phyloP scores from a whole-genome alignment of 1,140 invertebrate genomes.

The Carposina sasakii region DNA sequence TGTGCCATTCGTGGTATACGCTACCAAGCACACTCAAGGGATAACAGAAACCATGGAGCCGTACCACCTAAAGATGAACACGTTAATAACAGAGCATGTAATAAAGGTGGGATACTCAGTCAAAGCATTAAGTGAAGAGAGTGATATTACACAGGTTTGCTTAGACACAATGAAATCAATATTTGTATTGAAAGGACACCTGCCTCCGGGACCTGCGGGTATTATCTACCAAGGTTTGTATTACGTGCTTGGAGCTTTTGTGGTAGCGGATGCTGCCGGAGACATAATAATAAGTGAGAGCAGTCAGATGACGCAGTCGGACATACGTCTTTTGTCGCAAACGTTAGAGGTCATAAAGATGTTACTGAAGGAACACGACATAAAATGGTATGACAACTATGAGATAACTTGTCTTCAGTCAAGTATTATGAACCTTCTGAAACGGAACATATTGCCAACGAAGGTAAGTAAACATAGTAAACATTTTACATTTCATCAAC shows the following conservation, averaged over 20 bases:
- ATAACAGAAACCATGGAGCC: slow-evolving; percentile 3
- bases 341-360: slow-evolving; percentile 19
- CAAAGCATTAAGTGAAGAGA: slow-evolving; percentile 8
- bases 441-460: slow-evolving; percentile 19
- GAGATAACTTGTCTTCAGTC: slow-evolving; percentile 25
- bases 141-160: slow-evolving; percentile 11
- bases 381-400: slow-evolving; percentile 31
- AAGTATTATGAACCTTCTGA: slow-evolving; percentile 24
- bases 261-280: slow-evolving; percentile 15
- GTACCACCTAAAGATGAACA: slow-evolving; percentile 11
- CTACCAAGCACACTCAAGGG: background rate
- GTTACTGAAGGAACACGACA: slow-evolving; percentile 26
- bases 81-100: slow-evolving; percentile 20
- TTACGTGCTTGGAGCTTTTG: slow-evolving; percentile 17
- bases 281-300: no score
- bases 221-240: slow-evolving; percentile 21
- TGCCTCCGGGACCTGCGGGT: slow-evolving; percentile 21
- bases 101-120: slow-evolving; percentile 11
- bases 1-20: slow-evolving; percentile 12
- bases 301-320: no score
- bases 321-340: slow-evolving; percentile 17
- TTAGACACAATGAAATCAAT: slow-evolving; percentile 17
- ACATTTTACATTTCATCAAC: no score
- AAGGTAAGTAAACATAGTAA: no score
- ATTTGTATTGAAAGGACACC: slow-evolving; percentile 15